Base-by-base conservation (phyloP, 2,888 invertebrate genomes). In the Cotesia congregata region DNA sequence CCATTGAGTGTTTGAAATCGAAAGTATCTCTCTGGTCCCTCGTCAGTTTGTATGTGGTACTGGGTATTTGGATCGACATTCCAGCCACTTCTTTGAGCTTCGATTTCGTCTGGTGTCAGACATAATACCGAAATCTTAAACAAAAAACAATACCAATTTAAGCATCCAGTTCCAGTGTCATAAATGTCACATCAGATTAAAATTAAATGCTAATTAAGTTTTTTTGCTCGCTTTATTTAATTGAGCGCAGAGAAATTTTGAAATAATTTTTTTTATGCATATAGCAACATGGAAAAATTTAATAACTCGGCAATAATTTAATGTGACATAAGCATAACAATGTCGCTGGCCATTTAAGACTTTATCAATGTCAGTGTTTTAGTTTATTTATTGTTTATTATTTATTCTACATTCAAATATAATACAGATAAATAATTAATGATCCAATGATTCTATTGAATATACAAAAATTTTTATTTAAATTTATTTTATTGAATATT, bases 31-130 rank as follows among this genome's bases (percentile, higher is more conserved):
- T 97, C 96, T 20, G 95, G 95, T n/a, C 96, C 96, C 88, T 96
- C 96, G 86, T 97, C 97, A 9, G 96, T 97, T 90, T 97, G 97
- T 84, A 97, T 96, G 91, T 97, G 97, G 90, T 96, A 97, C 90
- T 97, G 96, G 77, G 93, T 93, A 70, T 93, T 92, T 12, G 91
- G 91, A 78, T 85, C 83, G 74, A 93, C 92, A 85, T 93, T 93
- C 91, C 93, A 94, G 64, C 92, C 91, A 83, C 90, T 88, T 79
- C 82, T 85, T 78, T 88, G 85, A 59, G 88, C 88, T 84, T 88
- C 88, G 82, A 87, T 86, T 81, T 87, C 85, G 75, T 85, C 86
- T 75, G 87, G 84, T 78, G 86, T 86, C 80, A 88, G 80, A 79
- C 87, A 87, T 75, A 86, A 81, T 74, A 87, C 87, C 78, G 88